These are phyloP conservation scores for Trissolcus brochymenae DNA, from an alignment of 2,888 invertebrate genomes.

Conservation along the genomic window DNA sequence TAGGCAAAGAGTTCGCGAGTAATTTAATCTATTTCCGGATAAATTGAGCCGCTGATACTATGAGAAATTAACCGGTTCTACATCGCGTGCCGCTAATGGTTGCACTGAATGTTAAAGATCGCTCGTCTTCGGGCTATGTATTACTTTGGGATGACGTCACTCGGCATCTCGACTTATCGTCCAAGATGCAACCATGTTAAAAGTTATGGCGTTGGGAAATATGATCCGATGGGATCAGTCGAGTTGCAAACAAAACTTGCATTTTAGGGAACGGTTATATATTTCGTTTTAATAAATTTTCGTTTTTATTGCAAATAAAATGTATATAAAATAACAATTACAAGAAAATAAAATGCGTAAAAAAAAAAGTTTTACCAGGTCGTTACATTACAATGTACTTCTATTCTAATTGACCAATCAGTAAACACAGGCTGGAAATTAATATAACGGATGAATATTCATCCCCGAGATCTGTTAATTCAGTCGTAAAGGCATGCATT, in stretches of 20 bases:
- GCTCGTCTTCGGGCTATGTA: conserved; percentile 19
- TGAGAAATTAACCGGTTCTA: conserved; percentile 61
- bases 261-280: no score
- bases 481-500: no score
- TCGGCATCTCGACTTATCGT: conserved; percentile 41
- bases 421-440: no score
- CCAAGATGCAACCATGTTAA: conserved; percentile 29
- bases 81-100: conserved; percentile 55
- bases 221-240: conserved; percentile 12
- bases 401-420: no score
- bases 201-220: conserved; percentile 26
- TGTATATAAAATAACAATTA: conserved; percentile 2
- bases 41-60: conserved; percentile 45
- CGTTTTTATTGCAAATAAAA: neutral
- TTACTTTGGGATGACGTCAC: conserved; percentile 35
- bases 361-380: no score
- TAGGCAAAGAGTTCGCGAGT: conserved; percentile 51
- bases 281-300: no score
- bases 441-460: no score
- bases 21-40: conserved; percentile 57
- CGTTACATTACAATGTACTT: no score
- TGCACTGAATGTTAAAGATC: conserved; percentile 43
- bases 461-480: no score
- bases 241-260: neutral
- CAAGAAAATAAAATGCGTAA: neutral